Percentiles rank a stretch among this genome's conserved stretches.
Evolutionary conservation across 2,888 invertebrate species (phyloP).

Genomic region (Luffia ferchaultella): DNA sequence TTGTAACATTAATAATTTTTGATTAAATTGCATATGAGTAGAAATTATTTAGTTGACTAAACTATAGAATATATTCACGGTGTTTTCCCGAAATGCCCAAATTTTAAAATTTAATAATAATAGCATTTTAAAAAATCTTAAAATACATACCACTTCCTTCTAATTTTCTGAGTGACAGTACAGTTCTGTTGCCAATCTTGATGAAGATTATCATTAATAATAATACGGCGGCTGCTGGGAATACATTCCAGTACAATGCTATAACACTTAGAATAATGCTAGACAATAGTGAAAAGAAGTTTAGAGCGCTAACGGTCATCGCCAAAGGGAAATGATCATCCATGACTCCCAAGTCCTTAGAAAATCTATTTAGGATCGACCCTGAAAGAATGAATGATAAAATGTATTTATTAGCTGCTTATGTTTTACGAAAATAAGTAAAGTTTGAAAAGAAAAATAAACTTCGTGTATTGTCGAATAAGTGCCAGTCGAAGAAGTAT

Average conservation of each 20-base stretch:
- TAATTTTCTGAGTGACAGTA: conserved; percentile 76
- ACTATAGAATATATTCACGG: too few species aligned
- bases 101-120: too few species aligned
- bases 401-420: neutral
- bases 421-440: too few species aligned
- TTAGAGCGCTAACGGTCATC: conserved; percentile 69
- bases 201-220: conserved; percentile 71
- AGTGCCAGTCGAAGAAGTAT: too few species aligned
- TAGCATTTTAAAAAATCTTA: too few species aligned
- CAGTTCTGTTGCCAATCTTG: conserved; percentile 74
- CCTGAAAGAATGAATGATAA: conserved; percentile 43
- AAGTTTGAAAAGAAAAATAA: too few species aligned
- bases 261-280: conserved; percentile 42
- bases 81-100: too few species aligned
- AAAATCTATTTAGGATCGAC: conserved; percentile 77
- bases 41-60: too few species aligned
- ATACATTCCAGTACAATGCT: conserved; percentile 45
- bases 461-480: too few species aligned
- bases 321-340: conserved; percentile 77
- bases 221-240: conserved; percentile 40
- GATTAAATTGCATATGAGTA: too few species aligned
- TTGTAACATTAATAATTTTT: too few species aligned
- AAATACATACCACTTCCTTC: conserved; percentile 77
- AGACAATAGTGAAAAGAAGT: conserved; percentile 42
- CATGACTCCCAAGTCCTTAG: conserved; percentile 83